These are phyloP conservation scores for Leguminivora glycinivorella DNA, from an alignment of 1,140 invertebrate genomes.

Conservation along the genomic window DNA sequence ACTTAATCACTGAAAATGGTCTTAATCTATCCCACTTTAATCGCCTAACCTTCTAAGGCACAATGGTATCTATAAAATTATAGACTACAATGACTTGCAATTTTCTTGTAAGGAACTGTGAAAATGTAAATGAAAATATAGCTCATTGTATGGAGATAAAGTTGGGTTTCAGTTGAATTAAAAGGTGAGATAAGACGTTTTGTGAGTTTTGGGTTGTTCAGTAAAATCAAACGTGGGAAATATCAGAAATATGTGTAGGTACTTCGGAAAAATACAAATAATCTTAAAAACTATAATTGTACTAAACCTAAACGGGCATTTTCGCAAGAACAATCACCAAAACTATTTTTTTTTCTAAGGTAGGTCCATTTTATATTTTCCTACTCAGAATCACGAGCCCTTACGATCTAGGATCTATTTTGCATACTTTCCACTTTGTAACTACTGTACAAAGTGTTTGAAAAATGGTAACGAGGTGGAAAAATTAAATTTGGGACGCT, in stretches of 20 bases:
- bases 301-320: too few relatives aligned
- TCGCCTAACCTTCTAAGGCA: constrained; percentile 5
- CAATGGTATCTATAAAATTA: constrained; percentile 16
- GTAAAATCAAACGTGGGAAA: background rate
- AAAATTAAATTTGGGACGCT: too few relatives aligned
- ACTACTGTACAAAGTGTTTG: too few relatives aligned
- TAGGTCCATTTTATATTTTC: too few relatives aligned
- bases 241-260: background rate
- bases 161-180: background rate
- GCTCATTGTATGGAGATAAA: background rate
- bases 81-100: background rate
- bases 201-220: background rate
- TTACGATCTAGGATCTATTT: too few relatives aligned
- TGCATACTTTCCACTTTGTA: too few relatives aligned
- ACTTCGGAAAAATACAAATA: background rate
- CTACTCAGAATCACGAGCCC: too few relatives aligned
- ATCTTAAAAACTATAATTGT: background rate
- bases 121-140: background rate
- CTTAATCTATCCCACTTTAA: background rate
- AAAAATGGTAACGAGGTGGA: too few relatives aligned
- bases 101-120: background rate
- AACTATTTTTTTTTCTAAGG: too few relatives aligned
- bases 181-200: background rate
- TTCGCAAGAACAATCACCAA: too few relatives aligned
- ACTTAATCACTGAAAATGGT: constrained; percentile 4